phyloP scores from a whole-genome alignment of 2,113 vertebrate species.

The Grallaria varia region DNA sequence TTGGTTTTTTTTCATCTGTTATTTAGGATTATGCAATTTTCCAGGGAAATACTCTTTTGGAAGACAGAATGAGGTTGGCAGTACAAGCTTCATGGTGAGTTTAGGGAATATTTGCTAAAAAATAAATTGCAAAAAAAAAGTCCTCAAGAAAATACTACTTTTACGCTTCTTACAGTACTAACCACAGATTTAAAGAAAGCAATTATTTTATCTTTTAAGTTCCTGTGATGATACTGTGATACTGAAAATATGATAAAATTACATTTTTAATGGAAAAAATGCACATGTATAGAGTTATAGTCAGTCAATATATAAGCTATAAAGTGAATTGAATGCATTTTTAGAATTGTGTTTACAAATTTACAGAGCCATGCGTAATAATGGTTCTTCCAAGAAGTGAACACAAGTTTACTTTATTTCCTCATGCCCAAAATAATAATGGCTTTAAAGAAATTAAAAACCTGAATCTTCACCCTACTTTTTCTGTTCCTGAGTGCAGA shows the following conservation, averaged over 20 bases:
- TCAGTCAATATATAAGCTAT: not conserved
- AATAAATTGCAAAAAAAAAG: not conserved
- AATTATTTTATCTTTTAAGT: not conserved
- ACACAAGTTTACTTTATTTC: not conserved
- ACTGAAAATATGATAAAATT: not conserved
- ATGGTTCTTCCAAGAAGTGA: not conserved
- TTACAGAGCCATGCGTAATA: not conserved
- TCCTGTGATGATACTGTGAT: not conserved
- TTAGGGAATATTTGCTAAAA: constrained; percentile 8
- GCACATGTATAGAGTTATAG: not conserved
- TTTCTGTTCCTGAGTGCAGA: not conserved
- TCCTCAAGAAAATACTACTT: not conserved
- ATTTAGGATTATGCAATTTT: constrained; percentile 37
- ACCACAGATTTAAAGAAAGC: not conserved
- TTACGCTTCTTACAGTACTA: not conserved
- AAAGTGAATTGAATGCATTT: not conserved
- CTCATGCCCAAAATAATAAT: not conserved
- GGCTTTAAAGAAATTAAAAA: not conserved
- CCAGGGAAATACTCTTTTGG: constrained; percentile 19
- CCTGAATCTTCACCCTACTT: not conserved
- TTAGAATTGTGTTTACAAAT: not conserved
- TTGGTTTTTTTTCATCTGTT: constrained; percentile 1
- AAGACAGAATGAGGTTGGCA: constrained; percentile 59
- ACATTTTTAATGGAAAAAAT: not conserved
- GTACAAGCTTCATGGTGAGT: not conserved